Percentiles rank a stretch among this genome's conserved stretches.
These are phyloP conservation scores for Caenorhabditis sp. DNA, from an alignment of 2,888 invertebrate species.

Conservation along the genomic window DNA sequence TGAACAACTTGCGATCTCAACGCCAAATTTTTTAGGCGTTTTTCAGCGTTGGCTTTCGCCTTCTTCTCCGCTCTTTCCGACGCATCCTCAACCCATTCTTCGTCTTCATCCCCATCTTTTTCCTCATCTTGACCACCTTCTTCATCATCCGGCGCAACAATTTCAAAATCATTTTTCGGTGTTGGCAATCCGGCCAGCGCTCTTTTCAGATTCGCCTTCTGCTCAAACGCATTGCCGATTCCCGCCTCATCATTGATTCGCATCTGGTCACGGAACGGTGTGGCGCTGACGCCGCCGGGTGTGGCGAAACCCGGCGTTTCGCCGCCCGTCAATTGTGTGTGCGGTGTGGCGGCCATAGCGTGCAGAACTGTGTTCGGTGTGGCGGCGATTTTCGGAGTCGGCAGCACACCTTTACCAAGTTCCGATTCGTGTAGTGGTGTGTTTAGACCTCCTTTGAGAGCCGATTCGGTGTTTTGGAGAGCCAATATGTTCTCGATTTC, in stretches of 20 bases:
- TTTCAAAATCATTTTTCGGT: conserved; percentile 95
- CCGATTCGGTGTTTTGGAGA: conserved; percentile 94
- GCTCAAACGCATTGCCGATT: conserved; percentile 40
- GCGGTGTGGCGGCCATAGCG: conserved; percentile 70
- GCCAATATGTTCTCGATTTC: conserved; percentile 99
- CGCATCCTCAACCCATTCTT: conserved; percentile 68
- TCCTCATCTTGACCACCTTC: conserved; percentile 77
- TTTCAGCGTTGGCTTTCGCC: conserved; percentile 71
- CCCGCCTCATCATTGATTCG: conserved; percentile 91
- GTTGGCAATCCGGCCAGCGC: conserved; percentile 84
- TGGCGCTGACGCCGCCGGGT: conserved; percentile 74
- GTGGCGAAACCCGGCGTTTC: conserved; percentile 47
- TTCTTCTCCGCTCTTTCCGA: conserved; percentile 61
- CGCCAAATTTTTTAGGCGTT: conserved; percentile 58
- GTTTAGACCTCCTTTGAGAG: conserved; percentile 91
- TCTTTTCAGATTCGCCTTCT: conserved; percentile 77
- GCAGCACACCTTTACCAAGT: conserved; percentile 76
- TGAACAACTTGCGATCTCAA: conserved; percentile 64
- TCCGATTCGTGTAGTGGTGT: conserved; percentile 89
- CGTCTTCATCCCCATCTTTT: conserved; percentile 22
- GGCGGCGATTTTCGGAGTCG: conserved; percentile 54
- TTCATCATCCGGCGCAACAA: conserved; percentile 88
- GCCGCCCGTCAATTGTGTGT: conserved; percentile 29
- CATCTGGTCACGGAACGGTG: conserved; percentile 87
- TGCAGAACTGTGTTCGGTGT: conserved; percentile 91